Percentiles rank a stretch among this genome's conserved stretches.
phyloP scores from a whole-genome alignment of 2,888 invertebrate genomes.

The Synanthedon formicaeformis region DNA sequence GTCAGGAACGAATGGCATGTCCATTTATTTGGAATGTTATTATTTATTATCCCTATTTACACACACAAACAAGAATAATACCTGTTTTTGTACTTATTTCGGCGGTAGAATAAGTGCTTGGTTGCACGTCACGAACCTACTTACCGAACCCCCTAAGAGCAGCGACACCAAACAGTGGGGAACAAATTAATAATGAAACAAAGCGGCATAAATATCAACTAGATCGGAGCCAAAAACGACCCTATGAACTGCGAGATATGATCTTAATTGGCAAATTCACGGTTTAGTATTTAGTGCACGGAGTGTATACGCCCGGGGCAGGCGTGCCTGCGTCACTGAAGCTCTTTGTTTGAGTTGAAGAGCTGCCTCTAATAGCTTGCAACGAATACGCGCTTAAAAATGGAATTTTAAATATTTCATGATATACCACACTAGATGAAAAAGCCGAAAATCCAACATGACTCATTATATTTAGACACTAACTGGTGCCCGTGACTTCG shows the following conservation, averaged over 20 bases:
- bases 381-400: constrained; percentile 63
- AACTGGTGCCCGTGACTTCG: too few relatives aligned
- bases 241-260: constrained; percentile 43
- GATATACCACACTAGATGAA: constrained; percentile 26
- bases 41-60: not conserved
- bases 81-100: not conserved
- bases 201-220: constrained; percentile 44
- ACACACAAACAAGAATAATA: constrained; percentile 9
- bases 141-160: constrained; percentile 51
- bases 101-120: constrained; percentile 31
- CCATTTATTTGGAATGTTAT: too few relatives aligned
- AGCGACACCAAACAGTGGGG: constrained; percentile 64
- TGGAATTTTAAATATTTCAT: constrained; percentile 66
- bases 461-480: not conserved
- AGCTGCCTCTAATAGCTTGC: constrained; percentile 68
- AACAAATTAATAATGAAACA: constrained; percentile 59
- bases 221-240: constrained; percentile 33
- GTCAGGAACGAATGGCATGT: too few relatives aligned
- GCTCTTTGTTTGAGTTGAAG: constrained; percentile 67
- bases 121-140: constrained; percentile 44
- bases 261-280: constrained; percentile 52
- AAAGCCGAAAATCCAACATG: not conserved
- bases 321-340: constrained; percentile 50
- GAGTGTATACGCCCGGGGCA: constrained; percentile 42
- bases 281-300: constrained; percentile 39